phyloP scores from a whole-genome alignment of 2,797 vertebrate species.

The Anableps anableps region DNA sequence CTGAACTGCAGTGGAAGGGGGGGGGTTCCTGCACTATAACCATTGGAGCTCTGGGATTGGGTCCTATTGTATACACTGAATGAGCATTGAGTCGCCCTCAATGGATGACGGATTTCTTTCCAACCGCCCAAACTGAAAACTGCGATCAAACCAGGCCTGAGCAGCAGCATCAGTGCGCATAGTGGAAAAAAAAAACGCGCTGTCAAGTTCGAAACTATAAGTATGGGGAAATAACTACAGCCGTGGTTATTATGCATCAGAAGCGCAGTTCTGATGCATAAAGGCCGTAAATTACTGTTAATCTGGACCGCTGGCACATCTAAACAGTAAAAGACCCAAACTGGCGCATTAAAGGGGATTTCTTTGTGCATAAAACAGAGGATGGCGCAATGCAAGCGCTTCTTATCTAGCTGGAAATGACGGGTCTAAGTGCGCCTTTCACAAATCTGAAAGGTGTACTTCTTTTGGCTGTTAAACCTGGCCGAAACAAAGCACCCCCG shows the following conservation, averaged over 20 bases:
- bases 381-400: neutral
- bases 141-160: conserved; percentile 14
- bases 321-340: conserved; percentile 19
- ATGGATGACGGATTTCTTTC: conserved; percentile 50
- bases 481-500: conserved; percentile 51
- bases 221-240: too few species aligned
- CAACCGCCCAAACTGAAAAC: conserved; percentile 37
- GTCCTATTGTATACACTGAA: conserved; percentile 67
- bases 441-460: fast-evolving
- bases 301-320: neutral
- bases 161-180: conserved; percentile 38
- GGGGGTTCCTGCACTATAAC: conserved; percentile 56
- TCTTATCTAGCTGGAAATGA: neutral
- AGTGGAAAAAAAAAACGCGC: conserved; percentile 19
- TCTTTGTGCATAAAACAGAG: conserved; percentile 21
- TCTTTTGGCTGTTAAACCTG: neutral
- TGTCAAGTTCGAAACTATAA: conserved; percentile 30
- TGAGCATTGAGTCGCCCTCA: conserved; percentile 60
- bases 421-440: neutral
- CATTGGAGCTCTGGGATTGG: conserved; percentile 70
- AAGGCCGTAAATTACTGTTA: neutral
- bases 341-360: conserved; percentile 23
- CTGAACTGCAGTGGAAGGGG: conserved; percentile 37
- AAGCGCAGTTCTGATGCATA: neutral
- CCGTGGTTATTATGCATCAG: too few species aligned